A percentile compares a stretch with the other conserved stretches of the same genome.
Conservation (phyloP, 2,113 vertebrate species). For the Lampris incognitus region DNA sequence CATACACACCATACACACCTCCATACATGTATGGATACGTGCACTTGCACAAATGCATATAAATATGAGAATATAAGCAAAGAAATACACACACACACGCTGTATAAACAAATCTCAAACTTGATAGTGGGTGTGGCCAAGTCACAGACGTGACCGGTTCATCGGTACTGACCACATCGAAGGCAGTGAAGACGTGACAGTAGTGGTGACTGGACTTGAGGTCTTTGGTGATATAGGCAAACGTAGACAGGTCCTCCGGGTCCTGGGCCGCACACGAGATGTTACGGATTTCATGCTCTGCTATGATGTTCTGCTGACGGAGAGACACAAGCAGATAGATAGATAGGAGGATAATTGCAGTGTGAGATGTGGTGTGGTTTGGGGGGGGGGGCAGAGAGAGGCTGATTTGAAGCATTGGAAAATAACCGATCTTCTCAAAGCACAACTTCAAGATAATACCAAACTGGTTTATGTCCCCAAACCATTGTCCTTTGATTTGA, state of each 20-base stretch:
- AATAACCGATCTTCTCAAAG: slow-evolving; percentile 25
- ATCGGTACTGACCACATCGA: slow-evolving; percentile 93
- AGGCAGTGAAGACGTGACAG: slow-evolving; percentile 99
- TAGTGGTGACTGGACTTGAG: slow-evolving; percentile 99
- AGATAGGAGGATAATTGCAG: not conserved
- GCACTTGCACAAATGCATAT: not conserved
- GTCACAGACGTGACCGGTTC: not conserved
- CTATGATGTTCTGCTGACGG: slow-evolving; percentile 91
- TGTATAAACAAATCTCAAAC: not conserved
- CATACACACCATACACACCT: not conserved
- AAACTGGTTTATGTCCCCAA: slow-evolving; percentile 48
- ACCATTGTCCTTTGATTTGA: too few relatives aligned
- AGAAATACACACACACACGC: slow-evolving; percentile 41
- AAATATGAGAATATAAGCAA: not conserved
- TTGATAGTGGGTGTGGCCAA: not conserved
- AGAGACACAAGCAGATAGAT: not conserved
- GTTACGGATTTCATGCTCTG: slow-evolving; percentile 98
- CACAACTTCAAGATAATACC: slow-evolving; percentile 49
- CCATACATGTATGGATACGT: not conserved
- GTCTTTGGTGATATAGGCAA: slow-evolving; percentile 99
- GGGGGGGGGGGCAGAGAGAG: not conserved
- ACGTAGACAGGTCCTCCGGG: slow-evolving; percentile 97
- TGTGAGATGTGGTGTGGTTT: too few relatives aligned
- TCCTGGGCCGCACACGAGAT: slow-evolving; percentile 99
- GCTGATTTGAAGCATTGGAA: not conserved